Evolutionary conservation across 2,113 vertebrate genomes (phyloP).

Genomic region (Chionis minor): DNA sequence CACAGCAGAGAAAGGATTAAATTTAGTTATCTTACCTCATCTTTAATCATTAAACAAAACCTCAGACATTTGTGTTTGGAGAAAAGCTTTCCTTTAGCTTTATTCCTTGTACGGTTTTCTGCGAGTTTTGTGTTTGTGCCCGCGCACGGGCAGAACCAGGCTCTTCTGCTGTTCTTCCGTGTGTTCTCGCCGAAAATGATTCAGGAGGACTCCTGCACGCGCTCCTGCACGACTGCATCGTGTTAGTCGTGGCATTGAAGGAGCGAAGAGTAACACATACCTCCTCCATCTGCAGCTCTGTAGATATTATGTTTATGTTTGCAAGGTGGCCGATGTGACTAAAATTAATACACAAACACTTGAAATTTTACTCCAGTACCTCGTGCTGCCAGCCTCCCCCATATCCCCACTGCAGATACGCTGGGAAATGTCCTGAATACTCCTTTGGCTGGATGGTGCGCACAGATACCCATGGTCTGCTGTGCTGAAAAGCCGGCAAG

Average conservation of each 20-base stretch:
- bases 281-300: conserved; percentile 38
- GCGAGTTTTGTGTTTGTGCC: neutral
- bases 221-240: neutral
- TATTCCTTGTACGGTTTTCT: neutral
- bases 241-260: neutral
- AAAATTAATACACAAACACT: conserved; percentile 52
- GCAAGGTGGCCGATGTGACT: conserved; percentile 11
- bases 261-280: conserved; percentile 51
- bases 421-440: neutral
- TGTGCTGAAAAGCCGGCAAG: neutral
- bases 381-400: conserved; percentile 23
- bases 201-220: neutral
- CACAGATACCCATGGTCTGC: neutral
- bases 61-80: fast-evolving
- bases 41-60: neutral
- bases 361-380: conserved; percentile 12
- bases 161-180: neutral
- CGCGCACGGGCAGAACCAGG: neutral
- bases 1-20: neutral
- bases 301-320: conserved; percentile 24
- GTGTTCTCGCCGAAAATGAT: neutral
- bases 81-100: neutral
- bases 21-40: neutral
- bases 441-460: neutral
- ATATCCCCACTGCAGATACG: neutral